Base-by-base conservation (phyloP, 2,113 vertebrate species). In the Cephalophus harveyi region DNA sequence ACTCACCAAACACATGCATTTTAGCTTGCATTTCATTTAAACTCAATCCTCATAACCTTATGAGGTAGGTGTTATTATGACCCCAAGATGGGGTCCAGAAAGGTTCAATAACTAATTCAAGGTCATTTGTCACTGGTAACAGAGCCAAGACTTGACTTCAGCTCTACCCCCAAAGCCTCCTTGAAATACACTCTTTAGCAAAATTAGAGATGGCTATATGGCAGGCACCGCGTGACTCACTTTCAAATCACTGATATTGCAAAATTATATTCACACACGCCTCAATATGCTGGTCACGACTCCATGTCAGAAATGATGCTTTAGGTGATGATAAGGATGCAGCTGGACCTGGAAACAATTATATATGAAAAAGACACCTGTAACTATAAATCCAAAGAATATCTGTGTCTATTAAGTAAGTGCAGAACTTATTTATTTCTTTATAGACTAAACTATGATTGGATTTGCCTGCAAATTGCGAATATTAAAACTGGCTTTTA, bases 161-260 rank as follows among this genome's bases (percentile, higher is more conserved):
- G 27, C 78, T 92, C 62, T 79, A 55, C 83, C 33, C 57, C 48
- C 55, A 88, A 91, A 89, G 55, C 7, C 30, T 85, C 15, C 54
- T 23, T 91, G 82, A 84, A 93, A 81, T 43, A 62, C 1, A 57
- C 52, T 15, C 10, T 40, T 83, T 21, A 86, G 60, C 54, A 86
- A 94, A 94, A 89, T n/a, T 71, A 62, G 57, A 46, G 67, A 86
- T 95, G 27, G n/a, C n/a, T n/a, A n/a, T n/a, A n/a, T n/a, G n/a
- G n/a, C n/a, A n/a, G n/a, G n/a, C n/a, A n/a, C n/a, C n/a, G n/a
- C 7, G 12, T 2, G n/a, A 93, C 19, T 87, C 82, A 36, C 19
- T 48, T 92, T 81, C 54, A 89, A 33, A 36, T 43, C 57, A 6
- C 17, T 67, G 27, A 27, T 52, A 67, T 60, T 78, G 46, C 60